A percentile compares a stretch with the other conserved stretches of the same genome.
Evolutionary conservation across 2,113 vertebrate genomes (phyloP).

Genomic region (Lophura nycthemera): DNA sequence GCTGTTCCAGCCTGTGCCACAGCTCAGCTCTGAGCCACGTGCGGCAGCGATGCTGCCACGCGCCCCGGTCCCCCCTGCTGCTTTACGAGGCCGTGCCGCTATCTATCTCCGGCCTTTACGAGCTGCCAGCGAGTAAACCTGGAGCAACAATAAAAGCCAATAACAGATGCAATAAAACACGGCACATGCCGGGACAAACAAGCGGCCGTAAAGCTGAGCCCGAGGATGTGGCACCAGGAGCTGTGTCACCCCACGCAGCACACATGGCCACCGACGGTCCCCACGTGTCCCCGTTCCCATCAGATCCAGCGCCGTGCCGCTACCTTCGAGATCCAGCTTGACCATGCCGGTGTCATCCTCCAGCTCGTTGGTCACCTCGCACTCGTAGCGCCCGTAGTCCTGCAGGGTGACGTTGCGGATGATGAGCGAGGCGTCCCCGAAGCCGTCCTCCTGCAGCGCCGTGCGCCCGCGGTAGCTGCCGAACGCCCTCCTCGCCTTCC

Average conservation of each 20-base stretch:
- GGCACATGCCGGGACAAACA: not conserved
- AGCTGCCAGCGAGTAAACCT: not conserved
- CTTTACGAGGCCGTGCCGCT: not conserved
- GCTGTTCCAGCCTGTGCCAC: accelerated
- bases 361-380: constrained; percentile 94
- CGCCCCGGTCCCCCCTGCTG: accelerated
- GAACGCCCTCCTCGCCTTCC: constrained; percentile 85
- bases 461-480: constrained; percentile 87
- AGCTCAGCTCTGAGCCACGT: accelerated
- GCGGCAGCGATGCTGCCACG: accelerated
- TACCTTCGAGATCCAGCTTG: constrained; percentile 94
- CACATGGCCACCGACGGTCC: accelerated
- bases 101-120: not conserved
- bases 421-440: constrained; percentile 89
- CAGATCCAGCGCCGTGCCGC: accelerated
- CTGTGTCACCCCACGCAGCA: accelerated
- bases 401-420: constrained; percentile 93
- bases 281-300: accelerated
- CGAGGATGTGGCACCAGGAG: accelerated
- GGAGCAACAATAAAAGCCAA: constrained; percentile 41
- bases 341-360: constrained; percentile 94
- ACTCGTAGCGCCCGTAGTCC: constrained; percentile 95
- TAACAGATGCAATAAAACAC: not conserved
- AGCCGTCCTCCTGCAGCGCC: constrained; percentile 84
- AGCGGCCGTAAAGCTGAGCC: not conserved